Evolutionary conservation across 2,113 vertebrate genomes (phyloP).

Genomic region (Colius striatus): DNA sequence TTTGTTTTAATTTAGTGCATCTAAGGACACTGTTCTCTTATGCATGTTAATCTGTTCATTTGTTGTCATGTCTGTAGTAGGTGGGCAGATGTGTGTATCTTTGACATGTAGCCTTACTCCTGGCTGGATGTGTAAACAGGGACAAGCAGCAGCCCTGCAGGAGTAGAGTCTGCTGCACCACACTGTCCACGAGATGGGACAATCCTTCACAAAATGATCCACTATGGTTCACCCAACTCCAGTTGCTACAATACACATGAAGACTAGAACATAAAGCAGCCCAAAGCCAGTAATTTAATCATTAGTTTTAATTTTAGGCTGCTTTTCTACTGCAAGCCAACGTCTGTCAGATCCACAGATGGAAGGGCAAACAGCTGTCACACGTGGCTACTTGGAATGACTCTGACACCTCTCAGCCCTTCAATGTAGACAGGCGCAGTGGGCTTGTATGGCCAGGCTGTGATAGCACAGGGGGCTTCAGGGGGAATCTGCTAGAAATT

Average conservation of each 20-base stretch:
- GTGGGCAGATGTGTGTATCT: accelerated
- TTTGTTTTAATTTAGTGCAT: neutral
- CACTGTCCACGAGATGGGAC: neutral
- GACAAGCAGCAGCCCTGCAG: neutral
- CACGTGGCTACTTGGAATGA: neutral
- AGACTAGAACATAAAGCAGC: neutral
- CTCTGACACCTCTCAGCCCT: neutral
- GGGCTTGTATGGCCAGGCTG: too few species aligned
- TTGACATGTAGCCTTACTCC: neutral
- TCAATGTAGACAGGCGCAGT: neutral
- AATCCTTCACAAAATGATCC: neutral
- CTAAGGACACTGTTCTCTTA: neutral
- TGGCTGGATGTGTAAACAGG: neutral
- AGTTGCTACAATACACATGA: neutral
- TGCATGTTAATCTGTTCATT: neutral
- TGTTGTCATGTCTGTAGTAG: neutral
- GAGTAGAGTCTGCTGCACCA: neutral
- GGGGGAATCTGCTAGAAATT: too few species aligned
- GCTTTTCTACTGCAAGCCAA: neutral
- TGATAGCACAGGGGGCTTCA: too few species aligned
- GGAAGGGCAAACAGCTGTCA: neutral
- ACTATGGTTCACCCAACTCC: neutral
- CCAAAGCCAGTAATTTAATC: neutral
- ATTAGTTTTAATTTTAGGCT: neutral
- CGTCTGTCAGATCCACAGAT: neutral